Evolutionary conservation across 2,888 invertebrate genomes (phyloP).

Genomic region (Andrena fulva): DNA sequence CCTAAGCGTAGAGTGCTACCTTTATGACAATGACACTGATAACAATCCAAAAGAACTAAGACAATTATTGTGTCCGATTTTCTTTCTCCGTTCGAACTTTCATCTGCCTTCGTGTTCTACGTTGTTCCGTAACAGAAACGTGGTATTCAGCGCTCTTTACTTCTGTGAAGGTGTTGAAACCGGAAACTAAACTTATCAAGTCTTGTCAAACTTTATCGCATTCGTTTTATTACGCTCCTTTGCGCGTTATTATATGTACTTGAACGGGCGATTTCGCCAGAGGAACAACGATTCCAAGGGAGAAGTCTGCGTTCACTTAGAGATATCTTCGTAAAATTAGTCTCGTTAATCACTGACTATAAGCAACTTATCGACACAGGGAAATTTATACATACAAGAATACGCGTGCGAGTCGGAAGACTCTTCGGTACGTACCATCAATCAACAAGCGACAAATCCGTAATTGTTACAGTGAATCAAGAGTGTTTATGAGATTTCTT

Average conservation of each 20-base stretch:
- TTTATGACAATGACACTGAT: slow-evolving; percentile 3
- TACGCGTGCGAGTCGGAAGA: neutral
- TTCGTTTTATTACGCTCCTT: neutral
- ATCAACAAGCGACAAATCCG: slow-evolving; percentile 16
- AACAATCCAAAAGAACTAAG: neutral
- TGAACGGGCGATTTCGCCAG: neutral
- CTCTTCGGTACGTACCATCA: neutral
- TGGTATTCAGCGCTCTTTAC: neutral
- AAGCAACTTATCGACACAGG: neutral
- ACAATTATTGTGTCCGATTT: neutral
- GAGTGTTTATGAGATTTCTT: neutral
- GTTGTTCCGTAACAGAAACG: neutral
- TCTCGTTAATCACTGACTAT: neutral
- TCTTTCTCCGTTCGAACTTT: neutral
- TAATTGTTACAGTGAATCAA: slow-evolving; percentile 7
- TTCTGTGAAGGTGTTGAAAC: neutral
- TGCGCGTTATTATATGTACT: neutral
- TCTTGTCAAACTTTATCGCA: neutral
- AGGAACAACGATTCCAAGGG: neutral
- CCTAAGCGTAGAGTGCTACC: neutral
- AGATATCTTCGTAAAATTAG: neutral
- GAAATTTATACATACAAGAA: slow-evolving; percentile 1
- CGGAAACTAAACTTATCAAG: neutral
- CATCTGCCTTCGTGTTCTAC: neutral
- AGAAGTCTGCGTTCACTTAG: neutral